Evolutionary conservation across 2,888 invertebrate species (phyloP), one percentile per base, ranked within the genome.

Genomic region (Acleris sparsana): DNA sequence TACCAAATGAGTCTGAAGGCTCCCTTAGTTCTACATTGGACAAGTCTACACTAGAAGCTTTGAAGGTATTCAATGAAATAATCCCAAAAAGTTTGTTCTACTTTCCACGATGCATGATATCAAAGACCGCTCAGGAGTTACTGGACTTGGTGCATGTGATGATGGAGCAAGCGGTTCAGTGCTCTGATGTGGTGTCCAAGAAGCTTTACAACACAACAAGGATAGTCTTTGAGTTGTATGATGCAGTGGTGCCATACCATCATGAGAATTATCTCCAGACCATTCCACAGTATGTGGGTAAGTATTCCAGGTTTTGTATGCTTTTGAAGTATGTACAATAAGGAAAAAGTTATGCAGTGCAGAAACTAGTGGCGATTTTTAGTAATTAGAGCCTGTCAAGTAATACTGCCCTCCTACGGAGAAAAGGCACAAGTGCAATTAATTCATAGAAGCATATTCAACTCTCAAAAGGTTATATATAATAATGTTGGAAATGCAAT

Each of bases 201-300:
- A 94, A 94, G 75, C 87, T 97, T 68, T 95, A 96, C 75, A 94
- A 93, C 63, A 95, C 96, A 0, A 95, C 95, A 5, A 89, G 96
- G 70, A 93, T 95, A 71, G 94, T 98, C 69, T 94, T 97, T 73
- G 95, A 96, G 76, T 89, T 96, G 74, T 98, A 97, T 83, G 94
- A 95, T 66, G 94, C 94, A 53, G 94, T 97, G 58, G 96, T 97
- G 25, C 96, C 97, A 1, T 95, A 95, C 72, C 94, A 96, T 78
- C 98, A 98, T 86, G 95, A 95, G 78, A 95, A 96, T 76, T 94
- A 95, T 73, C 91, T 98, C 65, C 94, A 96, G 78, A 96, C 95
- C 1, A 96, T 98, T 77, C 98, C 98, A 3, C 97, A 98, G 78
- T 97, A 97, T 89, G 95, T 96, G 73, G 96, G 96, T 96, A 80